A percentile compares a stretch with the other conserved stretches of the same genome.
phyloP scores from a whole-genome alignment of 2,113 vertebrate species.

The Rhinoptilus africanus region DNA sequence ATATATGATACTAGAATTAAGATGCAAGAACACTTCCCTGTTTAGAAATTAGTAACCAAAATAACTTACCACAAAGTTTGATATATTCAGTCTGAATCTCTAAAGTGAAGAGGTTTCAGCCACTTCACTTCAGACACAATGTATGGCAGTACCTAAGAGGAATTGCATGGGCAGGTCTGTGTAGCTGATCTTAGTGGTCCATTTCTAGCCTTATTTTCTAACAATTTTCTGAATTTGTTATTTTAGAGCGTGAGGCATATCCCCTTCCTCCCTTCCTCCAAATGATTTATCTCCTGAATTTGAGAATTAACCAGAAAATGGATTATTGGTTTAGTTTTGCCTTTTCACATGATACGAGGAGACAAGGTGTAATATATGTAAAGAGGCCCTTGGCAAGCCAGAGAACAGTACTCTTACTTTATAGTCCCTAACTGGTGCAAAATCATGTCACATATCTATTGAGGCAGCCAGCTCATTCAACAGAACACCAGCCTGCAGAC shows the following conservation, averaged over 20 bases:
- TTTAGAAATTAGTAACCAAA: background rate
- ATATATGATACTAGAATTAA: background rate
- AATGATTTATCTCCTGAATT: background rate
- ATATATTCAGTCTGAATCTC: background rate
- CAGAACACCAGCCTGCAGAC: conserved; percentile 23
- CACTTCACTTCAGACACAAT: background rate
- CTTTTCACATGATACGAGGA: background rate
- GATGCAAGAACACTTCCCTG: background rate
- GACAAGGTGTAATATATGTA: background rate
- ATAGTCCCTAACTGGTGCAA: background rate
- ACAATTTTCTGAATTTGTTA: background rate
- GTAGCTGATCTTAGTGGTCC: background rate
- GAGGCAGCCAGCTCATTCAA: conserved; percentile 10
- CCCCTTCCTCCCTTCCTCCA: background rate
- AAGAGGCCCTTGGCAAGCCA: background rate
- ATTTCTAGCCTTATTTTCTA: background rate
- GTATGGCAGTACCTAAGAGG: background rate
- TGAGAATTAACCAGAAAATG: background rate
- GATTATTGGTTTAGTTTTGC: background rate
- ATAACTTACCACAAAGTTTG: background rate
- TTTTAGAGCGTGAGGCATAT: background rate
- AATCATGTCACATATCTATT: background rate
- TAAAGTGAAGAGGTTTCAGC: background rate
- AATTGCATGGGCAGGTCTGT: background rate
- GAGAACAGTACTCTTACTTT: background rate